phyloP scores from a whole-genome alignment of 2,113 vertebrate species.

The Corydoras maculifer region DNA sequence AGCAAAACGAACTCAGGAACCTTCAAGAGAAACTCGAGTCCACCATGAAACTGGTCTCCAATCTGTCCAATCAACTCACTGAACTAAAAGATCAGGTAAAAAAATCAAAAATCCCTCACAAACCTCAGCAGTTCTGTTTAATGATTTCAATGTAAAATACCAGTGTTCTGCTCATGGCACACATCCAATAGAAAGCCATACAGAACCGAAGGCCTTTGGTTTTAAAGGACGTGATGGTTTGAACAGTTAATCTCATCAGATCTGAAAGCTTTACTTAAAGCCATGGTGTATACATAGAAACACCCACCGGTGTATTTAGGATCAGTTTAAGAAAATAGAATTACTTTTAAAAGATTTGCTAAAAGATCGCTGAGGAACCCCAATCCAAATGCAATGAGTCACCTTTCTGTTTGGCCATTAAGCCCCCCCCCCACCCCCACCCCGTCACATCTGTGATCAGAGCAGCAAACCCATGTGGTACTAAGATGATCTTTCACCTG shows the following conservation, averaged over 20 bases:
- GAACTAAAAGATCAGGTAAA: slow-evolving; percentile 95
- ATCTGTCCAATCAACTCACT: slow-evolving; percentile 88
- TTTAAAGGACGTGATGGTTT: too few relatives aligned
- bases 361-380: slow-evolving; percentile 8
- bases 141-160: background rate
- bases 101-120: background rate
- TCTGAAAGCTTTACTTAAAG: background rate
- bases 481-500: slow-evolving; percentile 42
- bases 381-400: slow-evolving; percentile 52
- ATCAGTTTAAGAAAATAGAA: slow-evolving; percentile 17
- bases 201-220: background rate
- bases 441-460: slow-evolving; percentile 22
- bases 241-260: background rate
- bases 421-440: background rate
- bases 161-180: background rate
- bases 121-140: background rate
- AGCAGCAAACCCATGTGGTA: slow-evolving; percentile 34
- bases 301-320: background rate
- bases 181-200: too few relatives aligned
- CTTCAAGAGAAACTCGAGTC: slow-evolving; percentile 96
- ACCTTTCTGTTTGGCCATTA: slow-evolving; percentile 32
- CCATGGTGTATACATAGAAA: background rate
- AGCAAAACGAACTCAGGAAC: slow-evolving; percentile 94
- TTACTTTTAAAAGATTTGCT: background rate
- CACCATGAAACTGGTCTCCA: slow-evolving; percentile 92